phyloP scores from a whole-genome alignment of 2,888 invertebrate species.

The Papilio elwesi region DNA sequence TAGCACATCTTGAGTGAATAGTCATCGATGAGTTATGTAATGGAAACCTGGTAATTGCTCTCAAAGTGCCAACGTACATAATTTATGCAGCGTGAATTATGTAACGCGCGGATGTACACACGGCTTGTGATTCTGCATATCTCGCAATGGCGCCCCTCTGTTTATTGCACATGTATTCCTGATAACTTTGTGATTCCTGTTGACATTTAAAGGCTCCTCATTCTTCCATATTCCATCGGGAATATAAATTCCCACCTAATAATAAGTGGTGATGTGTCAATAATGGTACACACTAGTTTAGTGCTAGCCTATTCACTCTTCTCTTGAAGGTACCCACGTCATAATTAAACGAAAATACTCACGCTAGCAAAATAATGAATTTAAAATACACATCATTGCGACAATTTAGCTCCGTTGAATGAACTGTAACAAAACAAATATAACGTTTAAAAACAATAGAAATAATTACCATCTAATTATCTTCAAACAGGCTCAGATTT shows the following conservation, averaged over 20 bases:
- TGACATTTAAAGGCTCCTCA: too few relatives aligned
- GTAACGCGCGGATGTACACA: conserved; percentile 45
- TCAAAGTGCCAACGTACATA: conserved; percentile 80
- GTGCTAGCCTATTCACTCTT: too few relatives aligned
- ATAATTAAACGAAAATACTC: too few relatives aligned
- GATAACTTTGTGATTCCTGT: background rate
- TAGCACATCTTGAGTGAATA: conserved; percentile 62
- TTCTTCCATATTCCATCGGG: too few relatives aligned
- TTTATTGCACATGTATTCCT: conserved; percentile 43
- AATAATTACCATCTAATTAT: conserved; percentile 25
- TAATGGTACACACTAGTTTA: too few relatives aligned
- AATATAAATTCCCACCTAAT: too few relatives aligned
- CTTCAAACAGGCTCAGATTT: conserved; percentile 12
- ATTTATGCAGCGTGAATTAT: conserved; percentile 75
- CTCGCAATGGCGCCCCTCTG: conserved; percentile 49
- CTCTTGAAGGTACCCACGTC: too few relatives aligned
- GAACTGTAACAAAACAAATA: background rate
- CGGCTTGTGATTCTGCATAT: conserved; percentile 45
- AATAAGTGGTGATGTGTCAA: too few relatives aligned
- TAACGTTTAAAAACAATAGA: conserved; percentile 5
- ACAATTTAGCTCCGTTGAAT: too few relatives aligned
- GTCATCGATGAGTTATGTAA: conserved; percentile 82
- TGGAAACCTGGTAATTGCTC: conserved; percentile 82
- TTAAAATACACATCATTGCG: too few relatives aligned
- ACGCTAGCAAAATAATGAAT: too few relatives aligned